These are phyloP conservation scores for Desoria tigrina DNA, from an alignment of 2,888 invertebrate species.

Conservation along the genomic window DNA sequence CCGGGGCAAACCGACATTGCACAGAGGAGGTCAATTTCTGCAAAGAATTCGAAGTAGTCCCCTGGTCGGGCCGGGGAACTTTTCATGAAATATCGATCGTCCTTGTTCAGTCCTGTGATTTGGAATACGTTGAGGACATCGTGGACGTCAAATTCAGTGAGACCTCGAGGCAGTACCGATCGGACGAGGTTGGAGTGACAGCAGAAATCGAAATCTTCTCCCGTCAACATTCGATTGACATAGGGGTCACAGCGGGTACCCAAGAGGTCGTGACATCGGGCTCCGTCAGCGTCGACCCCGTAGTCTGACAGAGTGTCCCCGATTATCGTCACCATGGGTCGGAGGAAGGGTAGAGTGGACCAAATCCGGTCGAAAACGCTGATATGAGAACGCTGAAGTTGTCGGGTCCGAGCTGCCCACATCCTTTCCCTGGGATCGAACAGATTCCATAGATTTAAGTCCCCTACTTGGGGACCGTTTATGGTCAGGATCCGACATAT, in stretches of 20 bases:
- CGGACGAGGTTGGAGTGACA: constrained; percentile 60
- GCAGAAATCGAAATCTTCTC: constrained; percentile 57
- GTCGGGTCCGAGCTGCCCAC: constrained; percentile 60
- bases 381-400: constrained; percentile 59
- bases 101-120: constrained; percentile 58
- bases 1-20: constrained; percentile 60
- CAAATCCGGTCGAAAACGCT: constrained; percentile 60
- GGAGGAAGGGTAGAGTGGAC: constrained; percentile 59
- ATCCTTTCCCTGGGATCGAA: constrained; percentile 59
- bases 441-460: constrained; percentile 60
- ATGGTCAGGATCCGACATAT: constrained; percentile 58
- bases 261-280: constrained; percentile 60
- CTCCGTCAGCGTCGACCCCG: constrained; percentile 60
- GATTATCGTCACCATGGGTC: constrained; percentile 61
- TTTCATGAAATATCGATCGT: constrained; percentile 61
- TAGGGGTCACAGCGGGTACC: constrained; percentile 60
- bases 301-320: constrained; percentile 59
- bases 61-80: constrained; percentile 60
- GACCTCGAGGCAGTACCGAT: constrained; percentile 57
- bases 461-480: constrained; percentile 60
- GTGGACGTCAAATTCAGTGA: constrained; percentile 60
- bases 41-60: constrained; percentile 61
- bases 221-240: constrained; percentile 60
- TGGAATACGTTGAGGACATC: constrained; percentile 63
- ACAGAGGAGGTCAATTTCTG: constrained; percentile 61